Percentiles rank a stretch among this genome's conserved stretches.
Conservation (phyloP, 2,888 invertebrate genomes). For the Philhelius pedissequus region DNA sequence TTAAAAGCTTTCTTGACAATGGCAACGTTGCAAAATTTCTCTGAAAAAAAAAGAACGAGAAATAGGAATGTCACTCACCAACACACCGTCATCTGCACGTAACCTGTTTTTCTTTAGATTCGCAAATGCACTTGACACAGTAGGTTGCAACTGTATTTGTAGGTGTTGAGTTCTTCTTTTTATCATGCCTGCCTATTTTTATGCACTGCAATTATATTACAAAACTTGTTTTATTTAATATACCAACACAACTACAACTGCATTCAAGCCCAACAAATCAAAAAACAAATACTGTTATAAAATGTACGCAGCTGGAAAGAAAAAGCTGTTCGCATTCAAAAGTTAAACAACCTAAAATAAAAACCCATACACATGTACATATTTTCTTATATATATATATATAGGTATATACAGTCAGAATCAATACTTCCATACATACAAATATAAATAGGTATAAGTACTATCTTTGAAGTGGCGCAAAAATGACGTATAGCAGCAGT, state of each 20-base stretch:
- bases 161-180: neutral
- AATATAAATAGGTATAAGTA: too few species aligned
- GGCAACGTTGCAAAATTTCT: slow-evolving; percentile 42
- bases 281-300: neutral
- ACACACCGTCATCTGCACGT: slow-evolving; percentile 13
- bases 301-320: neutral
- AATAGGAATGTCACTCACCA: slow-evolving; percentile 28
- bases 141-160: slow-evolving; percentile 38
- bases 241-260: neutral
- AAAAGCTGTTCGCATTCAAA: neutral
- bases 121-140: slow-evolving; percentile 65
- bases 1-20: slow-evolving; percentile 26
- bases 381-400: too few species aligned
- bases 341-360: slow-evolving; percentile 16
- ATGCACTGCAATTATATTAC: neutral
- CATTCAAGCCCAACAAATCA: neutral
- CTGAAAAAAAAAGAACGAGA: neutral
- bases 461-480: slow-evolving; percentile 36
- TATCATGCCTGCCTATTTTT: neutral
- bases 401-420: neutral
- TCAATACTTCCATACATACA: neutral
- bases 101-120: slow-evolving; percentile 49
- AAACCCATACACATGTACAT: neutral
- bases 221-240: neutral
- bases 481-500: slow-evolving; percentile 64